Evolutionary conservation across 2,888 invertebrate species (phyloP).

Genomic region (Byasa hedistus): DNA sequence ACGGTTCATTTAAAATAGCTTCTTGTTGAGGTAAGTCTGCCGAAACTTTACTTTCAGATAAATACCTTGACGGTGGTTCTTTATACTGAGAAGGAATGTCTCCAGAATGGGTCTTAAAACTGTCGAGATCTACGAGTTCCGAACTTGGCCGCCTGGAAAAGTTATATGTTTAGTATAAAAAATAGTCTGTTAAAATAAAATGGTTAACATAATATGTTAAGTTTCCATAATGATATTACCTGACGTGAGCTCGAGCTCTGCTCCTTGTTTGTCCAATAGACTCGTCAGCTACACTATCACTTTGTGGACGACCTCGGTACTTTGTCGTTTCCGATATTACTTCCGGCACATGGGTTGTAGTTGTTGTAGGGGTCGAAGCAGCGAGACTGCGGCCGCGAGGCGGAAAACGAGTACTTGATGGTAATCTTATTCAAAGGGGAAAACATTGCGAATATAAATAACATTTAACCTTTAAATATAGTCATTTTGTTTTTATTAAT

Average conservation of each 20-base stretch:
- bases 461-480: conserved; percentile 35
- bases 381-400: conserved; percentile 82
- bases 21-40: conserved; percentile 79
- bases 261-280: conserved; percentile 73
- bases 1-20: conserved; percentile 49
- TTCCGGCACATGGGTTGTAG: conserved; percentile 59
- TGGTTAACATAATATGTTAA: not conserved
- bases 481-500: not conserved
- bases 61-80: conserved; percentile 68
- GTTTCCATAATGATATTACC: conserved; percentile 44
- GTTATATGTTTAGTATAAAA: not conserved
- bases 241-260: conserved; percentile 82
- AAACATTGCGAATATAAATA: conserved; percentile 35
- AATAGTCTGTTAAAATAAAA: not conserved
- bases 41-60: conserved; percentile 70
- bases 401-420: conserved; percentile 92
- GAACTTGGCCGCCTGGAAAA: conserved; percentile 84
- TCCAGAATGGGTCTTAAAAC: conserved; percentile 87
- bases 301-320: conserved; percentile 65
- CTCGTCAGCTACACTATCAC: conserved; percentile 72
- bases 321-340: conserved; percentile 67
- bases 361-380: conserved; percentile 71
- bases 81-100: conserved; percentile 78
- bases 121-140: conserved; percentile 89
- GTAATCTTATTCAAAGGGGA: conserved; percentile 74